phyloP scores from a whole-genome alignment of 2,113 vertebrate species.

The Boulengeromyrus knoepffleri region DNA sequence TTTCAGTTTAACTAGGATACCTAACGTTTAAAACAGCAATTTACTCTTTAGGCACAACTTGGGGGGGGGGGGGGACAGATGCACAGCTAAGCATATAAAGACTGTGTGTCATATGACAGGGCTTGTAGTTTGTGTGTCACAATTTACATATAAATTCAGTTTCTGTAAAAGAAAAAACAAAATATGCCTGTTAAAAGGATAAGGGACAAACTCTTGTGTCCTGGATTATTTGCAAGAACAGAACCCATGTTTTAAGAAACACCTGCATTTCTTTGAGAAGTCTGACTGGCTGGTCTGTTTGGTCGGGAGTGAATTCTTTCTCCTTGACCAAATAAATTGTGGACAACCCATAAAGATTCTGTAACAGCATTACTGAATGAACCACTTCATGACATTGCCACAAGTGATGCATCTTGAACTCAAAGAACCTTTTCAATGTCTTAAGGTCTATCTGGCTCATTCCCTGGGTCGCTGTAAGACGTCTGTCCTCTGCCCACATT shows the following conservation, averaged over 20 bases:
- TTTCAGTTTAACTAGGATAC: background rate
- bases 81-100: background rate
- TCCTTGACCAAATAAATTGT: background rate
- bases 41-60: background rate
- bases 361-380: background rate
- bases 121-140: background rate
- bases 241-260: background rate
- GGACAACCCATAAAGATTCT: background rate
- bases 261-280: background rate
- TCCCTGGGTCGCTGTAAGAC: background rate
- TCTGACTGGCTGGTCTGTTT: background rate
- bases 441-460: background rate
- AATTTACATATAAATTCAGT: background rate
- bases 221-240: background rate
- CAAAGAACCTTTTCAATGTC: background rate
- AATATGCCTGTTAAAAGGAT: background rate
- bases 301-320: background rate
- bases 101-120: background rate
- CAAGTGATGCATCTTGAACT: background rate
- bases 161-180: background rate
- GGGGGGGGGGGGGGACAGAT: background rate
- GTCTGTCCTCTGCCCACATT: background rate
- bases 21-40: background rate
- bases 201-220: background rate
- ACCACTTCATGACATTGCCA: background rate